A percentile compares a stretch with the other conserved stretches of the same genome.
Evolutionary conservation across 2,888 invertebrate genomes (phyloP).

Genomic region (Agonum fuliginosum): DNA sequence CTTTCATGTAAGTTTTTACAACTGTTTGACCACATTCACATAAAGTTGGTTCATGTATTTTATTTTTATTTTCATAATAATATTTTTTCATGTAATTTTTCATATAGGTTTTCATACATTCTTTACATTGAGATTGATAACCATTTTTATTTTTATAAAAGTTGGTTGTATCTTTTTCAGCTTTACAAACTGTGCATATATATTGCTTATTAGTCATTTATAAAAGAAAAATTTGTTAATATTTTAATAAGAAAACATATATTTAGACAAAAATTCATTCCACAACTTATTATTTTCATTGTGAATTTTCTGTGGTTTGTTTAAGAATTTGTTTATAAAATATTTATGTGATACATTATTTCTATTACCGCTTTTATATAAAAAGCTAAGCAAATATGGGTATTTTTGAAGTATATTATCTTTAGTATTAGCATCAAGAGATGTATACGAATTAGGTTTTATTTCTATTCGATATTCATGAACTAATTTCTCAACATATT

Average conservation of each 20-base stretch:
- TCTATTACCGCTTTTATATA: neutral
- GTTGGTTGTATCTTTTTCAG: no score
- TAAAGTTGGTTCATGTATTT: slow-evolving; percentile 12
- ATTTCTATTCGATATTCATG: slow-evolving; percentile 15
- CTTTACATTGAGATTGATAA: no score
- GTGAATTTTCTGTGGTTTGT: neutral
- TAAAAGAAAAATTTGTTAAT: slow-evolving; percentile 21
- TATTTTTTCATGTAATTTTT: slow-evolving; percentile 33
- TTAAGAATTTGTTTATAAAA: slow-evolving; percentile 26
- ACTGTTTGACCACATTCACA: slow-evolving; percentile 13
- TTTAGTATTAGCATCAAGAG: slow-evolving; percentile 21
- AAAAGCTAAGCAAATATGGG: slow-evolving; percentile 15
- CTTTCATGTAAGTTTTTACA: slow-evolving; percentile 1
- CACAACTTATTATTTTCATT: neutral
- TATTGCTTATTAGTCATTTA: slow-evolving; percentile 23
- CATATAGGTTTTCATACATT: no score
- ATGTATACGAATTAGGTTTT: slow-evolving; percentile 21
- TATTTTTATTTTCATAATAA: slow-evolving; percentile 8
- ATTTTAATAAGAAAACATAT: slow-evolving; percentile 23
- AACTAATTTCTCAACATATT: slow-evolving; percentile 40
- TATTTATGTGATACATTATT: slow-evolving; percentile 29
- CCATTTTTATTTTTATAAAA: no score
- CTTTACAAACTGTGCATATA: no score
- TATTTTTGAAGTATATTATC: slow-evolving; percentile 26
- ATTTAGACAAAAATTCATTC: slow-evolving; percentile 22